Percentiles rank a stretch among this genome's conserved stretches.
phyloP scores from a whole-genome alignment of 2,797 vertebrate species.

The Anabas testudineus region DNA sequence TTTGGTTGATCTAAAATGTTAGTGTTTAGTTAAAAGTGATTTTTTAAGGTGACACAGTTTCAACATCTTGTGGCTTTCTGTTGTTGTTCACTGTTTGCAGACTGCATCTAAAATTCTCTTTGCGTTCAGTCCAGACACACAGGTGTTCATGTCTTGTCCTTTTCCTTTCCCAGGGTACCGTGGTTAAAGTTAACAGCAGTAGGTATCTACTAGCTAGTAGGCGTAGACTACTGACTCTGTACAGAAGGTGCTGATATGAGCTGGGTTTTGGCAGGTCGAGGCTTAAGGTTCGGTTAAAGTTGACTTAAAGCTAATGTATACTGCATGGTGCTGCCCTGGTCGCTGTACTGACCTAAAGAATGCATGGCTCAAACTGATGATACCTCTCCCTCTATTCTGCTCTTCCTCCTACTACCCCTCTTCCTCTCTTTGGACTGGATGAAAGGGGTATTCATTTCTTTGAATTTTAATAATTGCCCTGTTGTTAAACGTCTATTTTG shows the following conservation, averaged over 20 bases:
- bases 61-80: neutral
- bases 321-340: constrained; percentile 77
- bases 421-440: constrained; percentile 26
- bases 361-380: constrained; percentile 77
- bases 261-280: constrained; percentile 31
- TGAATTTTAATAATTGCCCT: constrained; percentile 72
- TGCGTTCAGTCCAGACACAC: constrained; percentile 22
- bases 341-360: constrained; percentile 73
- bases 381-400: constrained; percentile 63
- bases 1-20: neutral
- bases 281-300: constrained; percentile 55
- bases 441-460: constrained; percentile 69
- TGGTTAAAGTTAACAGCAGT: constrained; percentile 25
- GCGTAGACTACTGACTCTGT: constrained; percentile 7
- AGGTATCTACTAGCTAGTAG: constrained; percentile 25
- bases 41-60: neutral
- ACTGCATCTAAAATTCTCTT: neutral
- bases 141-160: constrained; percentile 11
- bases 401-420: constrained; percentile 30
- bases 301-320: constrained; percentile 66
- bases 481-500: constrained; percentile 88
- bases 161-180: constrained; percentile 22
- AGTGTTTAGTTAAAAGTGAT: too few species aligned
- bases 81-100: neutral
- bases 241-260: constrained; percentile 46